phyloP scores from a whole-genome alignment of 2,797 vertebrate species.

The Morelia viridis region DNA sequence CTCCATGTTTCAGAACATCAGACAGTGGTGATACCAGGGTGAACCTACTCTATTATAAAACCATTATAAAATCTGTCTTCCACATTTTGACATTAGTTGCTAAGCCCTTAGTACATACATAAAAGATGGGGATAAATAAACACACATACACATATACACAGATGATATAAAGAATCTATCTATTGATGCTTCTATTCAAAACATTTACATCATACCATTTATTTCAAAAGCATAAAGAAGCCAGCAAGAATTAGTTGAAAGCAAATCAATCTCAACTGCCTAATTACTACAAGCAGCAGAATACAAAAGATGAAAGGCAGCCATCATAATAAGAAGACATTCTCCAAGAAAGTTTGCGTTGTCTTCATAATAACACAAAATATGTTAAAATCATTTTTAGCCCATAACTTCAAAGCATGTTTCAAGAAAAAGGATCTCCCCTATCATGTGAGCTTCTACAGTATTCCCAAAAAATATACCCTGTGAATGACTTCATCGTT shows the following conservation, averaged over 20 bases:
- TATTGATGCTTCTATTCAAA: not conserved
- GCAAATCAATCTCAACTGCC: not conserved
- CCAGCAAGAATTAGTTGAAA: not conserved
- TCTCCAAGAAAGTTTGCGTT: not conserved
- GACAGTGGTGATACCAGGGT: not conserved
- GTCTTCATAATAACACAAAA: not conserved
- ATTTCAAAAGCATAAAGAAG: not conserved
- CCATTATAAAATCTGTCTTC: no score
- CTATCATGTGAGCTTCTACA: not conserved
- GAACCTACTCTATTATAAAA: not conserved
- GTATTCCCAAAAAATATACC: not conserved
- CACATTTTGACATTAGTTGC: no score
- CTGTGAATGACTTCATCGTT: not conserved
- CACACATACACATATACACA: not conserved
- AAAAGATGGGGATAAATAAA: no score
- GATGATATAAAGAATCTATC: not conserved
- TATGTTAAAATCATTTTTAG: not conserved
- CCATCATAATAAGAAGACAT: no score
- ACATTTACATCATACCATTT: not conserved
- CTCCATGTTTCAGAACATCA: not conserved
- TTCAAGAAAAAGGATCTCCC: not conserved
- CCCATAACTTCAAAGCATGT: not conserved
- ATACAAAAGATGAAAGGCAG: not conserved
- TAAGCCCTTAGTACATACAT: no score
- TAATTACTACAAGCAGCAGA: not conserved